Base-by-base conservation (phyloP, 2,888 invertebrate genomes). In the Ischnus inquisitorius region DNA sequence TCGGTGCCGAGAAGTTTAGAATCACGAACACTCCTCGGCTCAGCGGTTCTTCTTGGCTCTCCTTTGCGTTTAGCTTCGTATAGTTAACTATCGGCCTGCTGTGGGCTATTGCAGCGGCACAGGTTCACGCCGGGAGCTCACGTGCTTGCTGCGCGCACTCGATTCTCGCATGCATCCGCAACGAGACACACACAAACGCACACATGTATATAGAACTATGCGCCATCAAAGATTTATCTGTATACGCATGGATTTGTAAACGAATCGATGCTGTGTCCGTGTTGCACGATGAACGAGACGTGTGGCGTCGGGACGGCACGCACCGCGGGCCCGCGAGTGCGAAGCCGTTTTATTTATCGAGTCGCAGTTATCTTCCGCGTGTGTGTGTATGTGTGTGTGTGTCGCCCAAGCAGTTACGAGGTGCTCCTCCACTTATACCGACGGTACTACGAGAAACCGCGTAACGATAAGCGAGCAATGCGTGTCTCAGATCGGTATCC, bases 391-490 rank as follows among this genome's bases (percentile, higher is more conserved):
- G 2, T 14, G 46, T 10, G 46, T 51, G 8, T 54, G 16, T 48
- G 16, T 48, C 34, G 34, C 34, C 2, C 34, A 5, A 34, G 34
- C 6, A 34, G 34, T 34, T 34, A 34, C 34, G 34, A 48, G 4
- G 4, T n/a, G 48, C 14, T 14, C n/a, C n/a, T 48, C n/a, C 48
- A 76, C 39, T 43, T 65, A 43, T 76, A 48, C 19, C 25, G 54
- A 19, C 16, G 12, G 67, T 46, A 25, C 43, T 57, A 65, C 67
- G 82, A 72, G 62, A 68, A 65, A 6, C 79, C 79, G 83, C 81
- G 60, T 43, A 79, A 74, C 82, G 90, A 90, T 90, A 89, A 90
- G 86, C 83, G 79, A 87, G 86, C 85, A 88, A 88, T 86, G 88
- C 86, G 86, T 86, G 87, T 86, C 80, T 79, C 85, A 83, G 86